A percentile compares a stretch with the other conserved stretches of the same genome.
phyloP scores from a whole-genome alignment of 2,113 vertebrate genomes.

The Nesospiza acunhae region DNA sequence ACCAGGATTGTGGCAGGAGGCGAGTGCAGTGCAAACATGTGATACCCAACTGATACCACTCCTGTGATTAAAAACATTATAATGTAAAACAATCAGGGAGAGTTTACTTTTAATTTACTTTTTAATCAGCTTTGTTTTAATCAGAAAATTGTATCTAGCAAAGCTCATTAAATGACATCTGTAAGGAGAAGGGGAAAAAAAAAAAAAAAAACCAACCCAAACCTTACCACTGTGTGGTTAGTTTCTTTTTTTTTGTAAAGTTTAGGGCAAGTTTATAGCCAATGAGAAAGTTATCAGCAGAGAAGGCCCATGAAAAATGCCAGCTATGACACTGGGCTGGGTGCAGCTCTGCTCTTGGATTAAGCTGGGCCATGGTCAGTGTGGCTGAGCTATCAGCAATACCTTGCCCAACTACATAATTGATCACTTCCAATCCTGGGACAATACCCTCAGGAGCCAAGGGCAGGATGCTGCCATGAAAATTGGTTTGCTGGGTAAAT shows the following conservation, averaged over 20 bases:
- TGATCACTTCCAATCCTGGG: background rate
- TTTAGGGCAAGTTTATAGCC: background rate
- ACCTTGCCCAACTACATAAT: background rate
- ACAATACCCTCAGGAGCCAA: background rate
- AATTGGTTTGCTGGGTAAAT: background rate
- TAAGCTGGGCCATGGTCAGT: background rate
- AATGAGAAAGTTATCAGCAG: background rate
- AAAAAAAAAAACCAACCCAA: background rate
- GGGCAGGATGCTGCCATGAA: background rate
- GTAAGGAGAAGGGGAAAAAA: background rate
- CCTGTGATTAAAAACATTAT: slow-evolving; percentile 30
- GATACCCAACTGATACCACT: slow-evolving; percentile 23
- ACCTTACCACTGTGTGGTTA: background rate
- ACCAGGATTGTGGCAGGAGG: background rate
- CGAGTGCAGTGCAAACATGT: slow-evolving; percentile 11
- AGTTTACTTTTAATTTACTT: slow-evolving; percentile 78
- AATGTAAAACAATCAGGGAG: slow-evolving; percentile 46
- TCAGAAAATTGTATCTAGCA: slow-evolving; percentile 75
- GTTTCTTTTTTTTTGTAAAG: background rate
- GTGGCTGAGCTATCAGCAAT: background rate
- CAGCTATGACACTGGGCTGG: background rate
- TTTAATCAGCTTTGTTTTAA: slow-evolving; percentile 76
- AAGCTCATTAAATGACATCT: slow-evolving; percentile 58
- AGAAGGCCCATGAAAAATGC: background rate
- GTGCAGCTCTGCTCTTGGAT: background rate